These are phyloP conservation scores for Lutraria rhynchaena DNA, from an alignment of 1,140 invertebrate species.

Conservation along the genomic window DNA sequence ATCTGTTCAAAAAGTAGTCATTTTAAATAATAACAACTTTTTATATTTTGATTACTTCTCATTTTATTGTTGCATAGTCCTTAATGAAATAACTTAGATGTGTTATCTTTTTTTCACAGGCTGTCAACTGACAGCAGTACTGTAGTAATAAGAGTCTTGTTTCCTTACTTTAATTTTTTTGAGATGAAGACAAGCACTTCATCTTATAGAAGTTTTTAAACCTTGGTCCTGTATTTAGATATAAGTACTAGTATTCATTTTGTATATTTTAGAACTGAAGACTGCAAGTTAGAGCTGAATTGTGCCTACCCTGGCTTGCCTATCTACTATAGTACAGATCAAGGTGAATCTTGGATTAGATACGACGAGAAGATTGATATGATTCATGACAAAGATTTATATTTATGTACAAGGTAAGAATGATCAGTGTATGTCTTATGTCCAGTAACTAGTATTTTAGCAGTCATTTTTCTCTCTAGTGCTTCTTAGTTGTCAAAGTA, in stretches of 20 bases:
- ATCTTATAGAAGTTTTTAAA: too few relatives aligned
- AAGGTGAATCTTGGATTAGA: slow-evolving; percentile 62
- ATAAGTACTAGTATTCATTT: neutral
- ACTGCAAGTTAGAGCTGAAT: slow-evolving; percentile 64
- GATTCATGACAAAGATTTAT: slow-evolving; percentile 25
- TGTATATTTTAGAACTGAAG: slow-evolving; percentile 60
- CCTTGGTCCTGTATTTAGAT: slow-evolving; percentile 22
- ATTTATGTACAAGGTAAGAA: slow-evolving; percentile 53
- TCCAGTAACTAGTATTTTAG: slow-evolving; percentile 1
- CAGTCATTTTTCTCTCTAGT: neutral
- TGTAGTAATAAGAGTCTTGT: neutral
- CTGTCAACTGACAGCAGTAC: neutral
- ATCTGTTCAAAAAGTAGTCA: too few relatives aligned
- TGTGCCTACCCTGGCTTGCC: slow-evolving; percentile 72
- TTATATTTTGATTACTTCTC: too few relatives aligned
- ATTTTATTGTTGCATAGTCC: too few relatives aligned
- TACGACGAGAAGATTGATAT: slow-evolving; percentile 64
- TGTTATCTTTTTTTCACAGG: neutral
- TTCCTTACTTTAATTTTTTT: neutral
- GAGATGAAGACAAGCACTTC: too few relatives aligned
- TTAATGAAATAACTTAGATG: too few relatives aligned
- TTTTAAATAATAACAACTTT: too few relatives aligned
- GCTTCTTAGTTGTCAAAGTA: neutral
- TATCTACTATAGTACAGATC: slow-evolving; percentile 69
- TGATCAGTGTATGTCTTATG: neutral